These are phyloP conservation scores for Ceratina australensis DNA, from an alignment of 1,140 invertebrate genomes.

Conservation along the genomic window DNA sequence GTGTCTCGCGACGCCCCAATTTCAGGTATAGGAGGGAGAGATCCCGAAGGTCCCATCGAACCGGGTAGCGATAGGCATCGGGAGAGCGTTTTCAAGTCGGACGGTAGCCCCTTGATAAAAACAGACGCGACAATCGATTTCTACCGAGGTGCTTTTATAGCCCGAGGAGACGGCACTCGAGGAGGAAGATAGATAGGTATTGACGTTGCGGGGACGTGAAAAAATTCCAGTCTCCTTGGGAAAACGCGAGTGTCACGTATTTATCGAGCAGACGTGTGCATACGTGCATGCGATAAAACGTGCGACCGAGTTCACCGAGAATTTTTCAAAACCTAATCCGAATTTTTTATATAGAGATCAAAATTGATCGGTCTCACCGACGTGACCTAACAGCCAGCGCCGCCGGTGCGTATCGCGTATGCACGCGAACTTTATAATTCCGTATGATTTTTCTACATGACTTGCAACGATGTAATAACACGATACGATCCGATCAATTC, in stretches of 20 bases:
- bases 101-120: not conserved
- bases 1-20: no score
- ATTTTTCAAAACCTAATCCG: not conserved
- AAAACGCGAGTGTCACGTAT: conserved; percentile 10
- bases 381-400: no score
- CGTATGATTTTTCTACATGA: no score
- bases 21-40: no score
- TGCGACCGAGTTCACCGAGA: not conserved
- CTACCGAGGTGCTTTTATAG: not conserved
- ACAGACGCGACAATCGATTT: conserved; percentile 7
- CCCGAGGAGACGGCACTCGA: not conserved
- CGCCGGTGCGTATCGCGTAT: no score
- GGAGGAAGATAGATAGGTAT: conserved; percentile 13
- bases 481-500: not conserved
- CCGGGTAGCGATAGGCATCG: conserved; percentile 1
- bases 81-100: not conserved
- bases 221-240: conserved; percentile 6
- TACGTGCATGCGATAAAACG: conserved; percentile 10
- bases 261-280: not conserved
- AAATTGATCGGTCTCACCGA: no score
- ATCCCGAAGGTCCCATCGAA: not conserved
- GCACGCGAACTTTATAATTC: no score
- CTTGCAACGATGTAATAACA: no score
- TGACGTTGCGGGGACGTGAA: not conserved
- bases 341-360: no score